A percentile compares a stretch with the other conserved stretches of the same genome.
Conservation (phyloP, 2,888 invertebrate species). For the Serrognathus titanus region DNA sequence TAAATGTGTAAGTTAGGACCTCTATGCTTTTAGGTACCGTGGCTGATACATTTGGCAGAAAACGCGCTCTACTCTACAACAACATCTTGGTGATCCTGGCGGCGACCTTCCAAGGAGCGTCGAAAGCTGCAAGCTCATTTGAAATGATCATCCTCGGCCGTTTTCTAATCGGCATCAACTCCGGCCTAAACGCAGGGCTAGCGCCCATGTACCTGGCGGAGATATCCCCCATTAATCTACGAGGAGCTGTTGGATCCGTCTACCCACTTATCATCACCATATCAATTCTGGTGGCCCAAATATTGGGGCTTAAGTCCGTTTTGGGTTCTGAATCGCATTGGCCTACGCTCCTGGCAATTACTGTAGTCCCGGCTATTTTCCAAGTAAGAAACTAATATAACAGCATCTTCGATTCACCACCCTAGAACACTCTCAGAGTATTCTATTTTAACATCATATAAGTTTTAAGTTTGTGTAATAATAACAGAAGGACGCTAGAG, state of each 20-base stretch:
- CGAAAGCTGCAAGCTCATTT: slow-evolving; percentile 66
- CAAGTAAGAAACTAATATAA: slow-evolving; percentile 37
- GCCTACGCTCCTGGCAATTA: slow-evolving; percentile 71
- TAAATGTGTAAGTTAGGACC: no score
- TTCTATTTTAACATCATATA: no score
- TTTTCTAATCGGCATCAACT: slow-evolving; percentile 75
- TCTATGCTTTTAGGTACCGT: slow-evolving; percentile 61
- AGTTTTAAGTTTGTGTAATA: no score
- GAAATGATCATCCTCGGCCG: slow-evolving; percentile 78
- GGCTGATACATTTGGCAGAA: slow-evolving; percentile 66
- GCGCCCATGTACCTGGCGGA: slow-evolving; percentile 87
- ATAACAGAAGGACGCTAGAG: no score
- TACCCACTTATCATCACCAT: slow-evolving; percentile 87
- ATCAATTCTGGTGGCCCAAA: slow-evolving; percentile 75
- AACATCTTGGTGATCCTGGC: slow-evolving; percentile 72
- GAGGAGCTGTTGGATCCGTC: slow-evolving; percentile 84
- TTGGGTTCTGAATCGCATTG: slow-evolving; percentile 71
- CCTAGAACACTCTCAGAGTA: no score
- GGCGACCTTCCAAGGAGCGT: slow-evolving; percentile 61
- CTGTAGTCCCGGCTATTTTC: slow-evolving; percentile 69
- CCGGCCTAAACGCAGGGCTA: slow-evolving; percentile 81
- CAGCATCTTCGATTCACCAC: not conserved
- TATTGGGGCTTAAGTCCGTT: slow-evolving; percentile 67
- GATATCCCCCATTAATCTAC: slow-evolving; percentile 76
- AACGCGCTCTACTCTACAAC: slow-evolving; percentile 75